Evolutionary conservation across 1,140 invertebrate species (phyloP), one percentile per base, ranked within the genome.

Genomic region (Trichomalopsis sarcophagae): DNA sequence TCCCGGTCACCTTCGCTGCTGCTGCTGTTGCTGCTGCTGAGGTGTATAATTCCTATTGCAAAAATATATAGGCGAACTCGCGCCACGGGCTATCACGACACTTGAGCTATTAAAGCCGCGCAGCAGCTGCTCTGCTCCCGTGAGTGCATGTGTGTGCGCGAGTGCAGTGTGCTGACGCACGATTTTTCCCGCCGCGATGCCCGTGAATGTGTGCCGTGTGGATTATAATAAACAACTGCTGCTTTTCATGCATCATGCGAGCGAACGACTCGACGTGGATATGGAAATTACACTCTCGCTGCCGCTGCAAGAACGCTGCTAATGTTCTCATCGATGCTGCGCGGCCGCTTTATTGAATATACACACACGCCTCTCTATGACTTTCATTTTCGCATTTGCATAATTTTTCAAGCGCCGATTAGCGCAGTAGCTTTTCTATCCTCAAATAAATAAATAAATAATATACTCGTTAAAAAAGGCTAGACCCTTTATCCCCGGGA

Each of bases 1-100:
- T 89, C 84, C 86, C 75, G 86, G 84, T 89, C 87, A 87, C 87
- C 77, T 86, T 87, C 84, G 77, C 66, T 23, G 27, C 71, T 11
- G 50, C 17, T 55, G 50, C 50, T 5, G 47, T 4, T 17, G 47
- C 11, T 44, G 40, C 40, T 14, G n/a, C 75, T 50, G 33, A 84
- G 2, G 74, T 33, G 5, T n/a, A 66, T 80, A 84, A 80, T 84
- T 80, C 77, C 77, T 80, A 84, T 84, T 75, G 83, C 47, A 80
- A 80, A 80, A 80, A 80, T 69, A 44, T 17, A 77, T 55, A 68
- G 77, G 33, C 23, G 36, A 74, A 62, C 44, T 36, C 44, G 50
- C 66, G 76, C 84, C 73, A 85, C 9, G 33, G 73, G 84, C 84
- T 69, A 81, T 85, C 84, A 85, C 79, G 79, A 81, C 78, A 84